phyloP scores from a whole-genome alignment of 2,888 invertebrate species.

The Apoderus coryli region DNA sequence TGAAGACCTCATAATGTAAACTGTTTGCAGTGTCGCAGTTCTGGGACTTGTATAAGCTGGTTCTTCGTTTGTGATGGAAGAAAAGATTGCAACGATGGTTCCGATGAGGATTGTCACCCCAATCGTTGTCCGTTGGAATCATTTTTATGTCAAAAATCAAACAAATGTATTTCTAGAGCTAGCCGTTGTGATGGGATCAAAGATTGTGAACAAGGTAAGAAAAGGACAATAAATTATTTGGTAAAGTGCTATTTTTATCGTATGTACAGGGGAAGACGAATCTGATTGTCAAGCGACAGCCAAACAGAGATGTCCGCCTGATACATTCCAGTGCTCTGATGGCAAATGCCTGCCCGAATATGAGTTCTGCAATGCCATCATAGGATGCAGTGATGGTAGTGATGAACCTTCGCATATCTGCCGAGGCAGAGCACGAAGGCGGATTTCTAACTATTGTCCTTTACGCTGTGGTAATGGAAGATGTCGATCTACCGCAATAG shows the following conservation, averaged over 20 bases:
- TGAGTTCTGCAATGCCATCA: slow-evolving; percentile 82
- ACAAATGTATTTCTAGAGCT: slow-evolving; percentile 62
- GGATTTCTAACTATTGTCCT: slow-evolving; percentile 53
- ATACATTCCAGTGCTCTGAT: slow-evolving; percentile 72
- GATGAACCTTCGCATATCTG: slow-evolving; percentile 76
- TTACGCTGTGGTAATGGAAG: slow-evolving; percentile 75
- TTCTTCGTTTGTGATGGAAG: slow-evolving; percentile 84
- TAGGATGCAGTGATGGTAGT: slow-evolving; percentile 67
- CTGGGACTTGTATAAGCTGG: slow-evolving; percentile 81
- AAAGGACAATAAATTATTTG: not conserved
- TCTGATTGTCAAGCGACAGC: slow-evolving; percentile 32
- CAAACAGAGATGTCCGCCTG: slow-evolving; percentile 50
- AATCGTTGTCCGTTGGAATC: slow-evolving; percentile 54
- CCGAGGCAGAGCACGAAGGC: slow-evolving; percentile 39
- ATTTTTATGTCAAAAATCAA: slow-evolving; percentile 53
- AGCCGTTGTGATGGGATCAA: slow-evolving; percentile 66
- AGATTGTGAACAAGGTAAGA: slow-evolving; percentile 47
- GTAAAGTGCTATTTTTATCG: not conserved
- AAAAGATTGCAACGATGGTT: slow-evolving; percentile 71
- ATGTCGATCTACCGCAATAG: slow-evolving; percentile 77
- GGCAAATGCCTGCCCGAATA: slow-evolving; percentile 82
- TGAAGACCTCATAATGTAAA: slow-evolving; percentile 1
- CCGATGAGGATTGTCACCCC: slow-evolving; percentile 68
- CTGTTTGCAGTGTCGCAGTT: slow-evolving; percentile 56
- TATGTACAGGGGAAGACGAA: slow-evolving; percentile 35